Base-by-base conservation (phyloP, 2,113 vertebrate species). In the Melanotaenia duboulayi region DNA sequence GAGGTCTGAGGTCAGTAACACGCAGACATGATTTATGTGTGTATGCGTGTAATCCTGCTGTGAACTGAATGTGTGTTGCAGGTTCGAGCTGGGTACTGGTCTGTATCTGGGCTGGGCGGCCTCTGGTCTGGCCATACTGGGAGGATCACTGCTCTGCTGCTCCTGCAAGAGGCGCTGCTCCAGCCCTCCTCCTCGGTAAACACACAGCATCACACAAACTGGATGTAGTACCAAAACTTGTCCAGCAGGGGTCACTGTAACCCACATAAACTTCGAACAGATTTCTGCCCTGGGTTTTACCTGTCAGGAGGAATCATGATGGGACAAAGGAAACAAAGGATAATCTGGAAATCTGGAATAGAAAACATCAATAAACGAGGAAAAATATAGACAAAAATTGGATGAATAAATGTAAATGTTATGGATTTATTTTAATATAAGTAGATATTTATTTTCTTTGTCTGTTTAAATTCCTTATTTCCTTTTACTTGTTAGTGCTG, bases 81-180 rank as follows among this genome's bases (percentile, higher is more conserved):
- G 96, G 84, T 97, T 94, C 62, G 96, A 97, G 82, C 82, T 96
- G 58, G 96, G 96, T 19, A 48, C 76, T 9, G 96, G 92, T 62
- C 89, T 97, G 2, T 97, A 96, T 68, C 90, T 96, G 88, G 96
- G 95, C 71, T 97, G 95, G 95, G 78, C 89, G 1, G 94, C 94
- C 8, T 92, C 94, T 20, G 0, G 82, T 57, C 79, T 96, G 73
- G 92, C 85, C 44, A 48, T 96, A 0, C 70, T 96, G 57, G 96
- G 95, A 28, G 96, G 96, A 5, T 83, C 87, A 2, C 66, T 96
- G 63, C 90, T 96, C 32, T 94, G 92, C 81, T 95, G 94, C 79
- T 95, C 95, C 61, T 95, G 81, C 73, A 95, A 70, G 76, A 81
- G 0, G 66, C 68, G 39, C 7, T 0, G 61, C 2, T 4, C 66